Evolutionary conservation across 2,113 vertebrate species (phyloP).

Genomic region (Vulpes ferrilata): DNA sequence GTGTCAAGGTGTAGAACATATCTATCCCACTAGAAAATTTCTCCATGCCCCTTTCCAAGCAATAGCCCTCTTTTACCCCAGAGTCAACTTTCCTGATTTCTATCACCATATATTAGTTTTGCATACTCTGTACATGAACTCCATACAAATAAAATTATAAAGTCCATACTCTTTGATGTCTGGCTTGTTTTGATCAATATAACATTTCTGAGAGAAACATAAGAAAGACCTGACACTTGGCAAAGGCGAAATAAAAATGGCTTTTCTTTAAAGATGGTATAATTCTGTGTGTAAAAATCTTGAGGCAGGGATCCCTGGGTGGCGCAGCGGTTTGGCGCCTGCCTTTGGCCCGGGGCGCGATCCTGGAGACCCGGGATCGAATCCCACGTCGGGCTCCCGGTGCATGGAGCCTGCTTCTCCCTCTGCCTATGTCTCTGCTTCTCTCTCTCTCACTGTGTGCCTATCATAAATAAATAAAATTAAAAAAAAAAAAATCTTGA

Average conservation of each 20-base stretch:
- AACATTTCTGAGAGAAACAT: background rate
- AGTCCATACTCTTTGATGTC: background rate
- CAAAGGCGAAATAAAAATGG: background rate
- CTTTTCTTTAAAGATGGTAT: background rate
- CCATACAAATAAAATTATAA: background rate
- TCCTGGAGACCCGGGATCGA: too few relatives aligned
- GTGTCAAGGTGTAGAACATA: background rate
- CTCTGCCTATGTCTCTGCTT: too few relatives aligned
- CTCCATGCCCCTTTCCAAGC: background rate
- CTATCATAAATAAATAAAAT: too few relatives aligned
- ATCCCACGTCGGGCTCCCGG: too few relatives aligned
- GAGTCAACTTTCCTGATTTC: background rate
- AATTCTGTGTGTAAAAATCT: background rate
- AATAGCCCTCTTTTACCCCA: background rate
- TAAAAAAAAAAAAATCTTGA: background rate
- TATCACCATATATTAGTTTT: conserved; percentile 34
- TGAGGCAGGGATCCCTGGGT: too few relatives aligned
- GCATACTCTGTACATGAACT: background rate
- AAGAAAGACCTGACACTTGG: background rate
- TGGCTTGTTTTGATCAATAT: background rate
- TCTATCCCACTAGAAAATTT: background rate
- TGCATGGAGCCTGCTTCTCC: too few relatives aligned
- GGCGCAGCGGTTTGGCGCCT: too few relatives aligned
- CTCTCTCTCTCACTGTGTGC: too few relatives aligned
- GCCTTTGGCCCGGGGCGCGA: too few relatives aligned